phyloP scores from a whole-genome alignment of 2,797 vertebrate genomes.

The Diglossa cyanea region DNA sequence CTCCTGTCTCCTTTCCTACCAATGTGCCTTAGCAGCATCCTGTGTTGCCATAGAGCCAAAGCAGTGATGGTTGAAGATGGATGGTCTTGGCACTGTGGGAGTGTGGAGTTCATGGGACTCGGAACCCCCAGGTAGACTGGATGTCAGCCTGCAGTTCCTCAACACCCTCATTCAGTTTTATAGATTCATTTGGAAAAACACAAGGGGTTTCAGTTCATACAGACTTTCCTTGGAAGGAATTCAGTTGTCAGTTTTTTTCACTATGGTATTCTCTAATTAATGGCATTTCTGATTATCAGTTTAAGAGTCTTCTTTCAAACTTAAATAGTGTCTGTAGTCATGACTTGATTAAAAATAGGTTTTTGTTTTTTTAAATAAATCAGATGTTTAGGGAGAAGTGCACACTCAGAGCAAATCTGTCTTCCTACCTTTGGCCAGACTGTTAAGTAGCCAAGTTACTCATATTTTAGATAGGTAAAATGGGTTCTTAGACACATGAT shows the following conservation, averaged over 20 bases:
- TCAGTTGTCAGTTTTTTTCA: neutral
- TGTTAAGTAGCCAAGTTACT: neutral
- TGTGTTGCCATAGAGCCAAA: neutral
- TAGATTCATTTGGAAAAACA: neutral
- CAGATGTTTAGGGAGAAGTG: neutral
- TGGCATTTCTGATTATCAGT: neutral
- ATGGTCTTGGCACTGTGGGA: neutral
- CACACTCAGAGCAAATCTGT: neutral
- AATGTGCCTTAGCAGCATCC: neutral
- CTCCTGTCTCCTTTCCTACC: neutral
- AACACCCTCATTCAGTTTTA: neutral
- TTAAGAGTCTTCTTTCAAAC: neutral
- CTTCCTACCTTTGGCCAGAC: neutral
- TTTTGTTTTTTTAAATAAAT: neutral
- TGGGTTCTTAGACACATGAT: neutral
- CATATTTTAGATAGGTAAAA: neutral
- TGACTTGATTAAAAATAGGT: neutral
- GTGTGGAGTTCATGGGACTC: neutral
- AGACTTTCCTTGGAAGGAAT: neutral
- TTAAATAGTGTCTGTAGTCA: neutral
- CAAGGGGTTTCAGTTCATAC: fast-evolving
- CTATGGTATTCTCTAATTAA: neutral
- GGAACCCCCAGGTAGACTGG: neutral
- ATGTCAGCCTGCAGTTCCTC: neutral
- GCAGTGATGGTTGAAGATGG: neutral